Evolutionary conservation across 2,797 vertebrate species (phyloP), one percentile per base, ranked within the genome.

Genomic region (Tapera naevia): DNA sequence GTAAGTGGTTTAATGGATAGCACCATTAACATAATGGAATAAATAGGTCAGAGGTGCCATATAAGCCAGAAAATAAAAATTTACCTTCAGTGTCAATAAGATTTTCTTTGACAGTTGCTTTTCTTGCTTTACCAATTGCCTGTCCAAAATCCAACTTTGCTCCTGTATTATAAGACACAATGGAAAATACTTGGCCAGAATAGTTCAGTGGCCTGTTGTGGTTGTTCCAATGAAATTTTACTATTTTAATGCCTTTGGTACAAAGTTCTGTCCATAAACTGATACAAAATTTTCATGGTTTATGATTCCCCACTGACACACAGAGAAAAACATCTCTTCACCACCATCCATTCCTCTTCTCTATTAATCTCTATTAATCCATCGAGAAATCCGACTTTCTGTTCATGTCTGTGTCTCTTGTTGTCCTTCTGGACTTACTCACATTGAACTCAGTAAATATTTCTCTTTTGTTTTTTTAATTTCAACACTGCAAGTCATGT

Each of bases 381-480:
- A 21, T 54, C 7, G 35, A 51, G 23, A 60, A 76, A 9, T 65
- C 9, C 18, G 5, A 37, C 28, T 45, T 62, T 5, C 30, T 85
- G 3, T 30, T 24, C 23, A 10, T n/a, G 27, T 33, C 32, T 16
- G 3, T 53, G 35, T 60, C 10, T 76, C 16, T 28, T 83, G 27
- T 8, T 76, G 5, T 3, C 8, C 22, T 60, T 6, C 7, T 46
- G 12, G 8, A 39, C 23, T 54, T 12, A n/a, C 8, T 64, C 5
- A 22, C 27, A 15, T 18, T 61, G 10, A n/a, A n/a, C 0, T 1
- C 2, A 1, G 14, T 19, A n/a, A 30, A 7, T 46, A 54, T 39
- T 71, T 56, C 4, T 19, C 5, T 53, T 71, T 43, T 30, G 4
- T 4, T 43, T 32, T 73, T 53, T 37, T 16, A 28, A 37, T 60